Evolutionary conservation across 2,113 vertebrate species (phyloP).

Genomic region (Kobus ellipsiprymnus): DNA sequence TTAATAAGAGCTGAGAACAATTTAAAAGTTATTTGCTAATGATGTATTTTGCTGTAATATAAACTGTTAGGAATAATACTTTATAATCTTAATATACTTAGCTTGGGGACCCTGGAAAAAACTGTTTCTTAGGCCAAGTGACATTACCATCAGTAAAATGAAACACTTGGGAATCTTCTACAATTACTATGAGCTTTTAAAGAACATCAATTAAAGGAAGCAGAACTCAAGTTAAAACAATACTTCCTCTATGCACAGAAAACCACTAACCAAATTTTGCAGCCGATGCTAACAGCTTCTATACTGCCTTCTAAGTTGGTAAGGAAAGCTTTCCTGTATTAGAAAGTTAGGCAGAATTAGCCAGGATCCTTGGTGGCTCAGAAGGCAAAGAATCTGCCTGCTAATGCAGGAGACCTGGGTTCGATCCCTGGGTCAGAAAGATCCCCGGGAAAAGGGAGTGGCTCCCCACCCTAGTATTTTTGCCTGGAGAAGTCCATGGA

Average conservation of each 20-base stretch:
- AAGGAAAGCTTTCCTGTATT: not conserved
- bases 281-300: not conserved
- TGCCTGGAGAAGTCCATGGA: not conserved
- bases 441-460: not conserved
- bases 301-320: not conserved
- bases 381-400: not conserved
- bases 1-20: not conserved
- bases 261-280: not conserved
- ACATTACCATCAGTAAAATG: not conserved
- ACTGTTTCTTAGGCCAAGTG: not conserved
- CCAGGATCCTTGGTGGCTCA: not conserved
- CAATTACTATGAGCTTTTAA: conserved; percentile 6
- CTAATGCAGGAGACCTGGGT: not conserved
- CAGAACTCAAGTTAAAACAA: conserved; percentile 26
- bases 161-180: conserved; percentile 27
- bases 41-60: not conserved
- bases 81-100: not conserved
- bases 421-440: not conserved
- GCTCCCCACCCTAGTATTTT: not conserved
- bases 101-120: not conserved
- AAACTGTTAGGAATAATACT: not conserved
- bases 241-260: not conserved
- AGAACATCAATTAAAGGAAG: not conserved
- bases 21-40: conserved; percentile 24
- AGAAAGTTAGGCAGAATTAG: not conserved